Conservation (phyloP, 2,113 vertebrate genomes). For the Spheniscus mendiculus region DNA sequence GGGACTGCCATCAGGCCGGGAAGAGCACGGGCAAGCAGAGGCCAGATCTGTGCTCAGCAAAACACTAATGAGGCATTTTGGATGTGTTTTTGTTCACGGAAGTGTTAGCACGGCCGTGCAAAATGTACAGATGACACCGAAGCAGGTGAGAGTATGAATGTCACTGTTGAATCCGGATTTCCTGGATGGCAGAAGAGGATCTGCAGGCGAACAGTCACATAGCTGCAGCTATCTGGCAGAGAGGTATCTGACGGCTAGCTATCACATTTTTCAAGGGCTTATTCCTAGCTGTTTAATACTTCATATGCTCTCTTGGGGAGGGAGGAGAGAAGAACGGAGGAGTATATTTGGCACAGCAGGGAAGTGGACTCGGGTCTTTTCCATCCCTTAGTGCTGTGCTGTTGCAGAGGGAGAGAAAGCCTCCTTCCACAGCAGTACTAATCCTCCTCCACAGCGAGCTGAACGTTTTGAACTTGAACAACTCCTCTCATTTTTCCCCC, state of each 20-base stretch:
- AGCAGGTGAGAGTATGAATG: not conserved
- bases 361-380: slow-evolving; percentile 56
- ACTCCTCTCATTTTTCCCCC: slow-evolving; percentile 66
- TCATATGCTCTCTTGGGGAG: slow-evolving; percentile 34
- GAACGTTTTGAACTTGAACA: slow-evolving; percentile 67
- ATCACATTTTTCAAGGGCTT: slow-evolving; percentile 47
- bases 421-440: slow-evolving; percentile 36
- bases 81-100: not conserved
- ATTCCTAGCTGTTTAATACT: slow-evolving; percentile 43
- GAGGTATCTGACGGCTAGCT: slow-evolving; percentile 24
- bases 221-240: not conserved
- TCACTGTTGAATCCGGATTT: not conserved
- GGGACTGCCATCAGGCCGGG: not conserved
- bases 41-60: not conserved
- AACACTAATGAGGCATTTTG: not conserved
- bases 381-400: slow-evolving; percentile 32
- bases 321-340: slow-evolving; percentile 57
- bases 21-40: not conserved
- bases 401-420: slow-evolving; percentile 44
- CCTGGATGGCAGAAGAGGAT: not conserved
- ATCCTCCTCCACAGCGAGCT: slow-evolving; percentile 63
- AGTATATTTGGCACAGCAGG: slow-evolving; percentile 51
- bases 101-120: not conserved
- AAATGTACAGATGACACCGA: not conserved
- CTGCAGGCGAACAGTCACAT: not conserved